Evolutionary conservation across 2,113 vertebrate species (phyloP).

Genomic region (Galbula dea): DNA sequence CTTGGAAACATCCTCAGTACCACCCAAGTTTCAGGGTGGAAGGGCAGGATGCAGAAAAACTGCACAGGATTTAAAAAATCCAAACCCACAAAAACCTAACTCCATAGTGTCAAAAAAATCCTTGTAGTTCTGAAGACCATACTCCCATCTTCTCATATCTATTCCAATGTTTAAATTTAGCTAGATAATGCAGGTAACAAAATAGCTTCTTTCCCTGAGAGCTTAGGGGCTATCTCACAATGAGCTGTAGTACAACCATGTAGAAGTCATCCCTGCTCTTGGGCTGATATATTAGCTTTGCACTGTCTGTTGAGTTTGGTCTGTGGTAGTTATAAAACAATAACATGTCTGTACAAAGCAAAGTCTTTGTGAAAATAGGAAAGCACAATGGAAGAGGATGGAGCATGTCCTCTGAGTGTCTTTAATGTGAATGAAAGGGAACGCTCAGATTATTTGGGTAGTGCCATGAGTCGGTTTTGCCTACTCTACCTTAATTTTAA

Average conservation of each 20-base stretch:
- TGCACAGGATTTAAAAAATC: background rate
- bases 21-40: background rate
- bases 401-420: background rate
- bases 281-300: background rate
- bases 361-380: slow-evolving; percentile 37
- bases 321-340: background rate
- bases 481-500: background rate
- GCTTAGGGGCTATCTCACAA: background rate
- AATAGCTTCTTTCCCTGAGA: background rate
- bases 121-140: background rate
- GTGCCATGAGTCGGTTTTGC: background rate
- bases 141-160: background rate
- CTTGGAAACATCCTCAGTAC: background rate
- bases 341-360: slow-evolving; percentile 8
- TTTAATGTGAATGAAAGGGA: background rate
- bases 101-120: background rate
- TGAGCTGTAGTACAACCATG: background rate
- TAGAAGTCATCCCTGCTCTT: background rate
- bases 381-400: background rate
- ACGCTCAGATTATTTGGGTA: background rate
- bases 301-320: background rate
- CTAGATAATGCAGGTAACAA: background rate
- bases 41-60: background rate
- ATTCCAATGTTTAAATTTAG: background rate
- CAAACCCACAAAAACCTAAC: background rate